Base-by-base conservation (phyloP, 2,797 vertebrate genomes). In the Triplophysa yarkandensis region DNA sequence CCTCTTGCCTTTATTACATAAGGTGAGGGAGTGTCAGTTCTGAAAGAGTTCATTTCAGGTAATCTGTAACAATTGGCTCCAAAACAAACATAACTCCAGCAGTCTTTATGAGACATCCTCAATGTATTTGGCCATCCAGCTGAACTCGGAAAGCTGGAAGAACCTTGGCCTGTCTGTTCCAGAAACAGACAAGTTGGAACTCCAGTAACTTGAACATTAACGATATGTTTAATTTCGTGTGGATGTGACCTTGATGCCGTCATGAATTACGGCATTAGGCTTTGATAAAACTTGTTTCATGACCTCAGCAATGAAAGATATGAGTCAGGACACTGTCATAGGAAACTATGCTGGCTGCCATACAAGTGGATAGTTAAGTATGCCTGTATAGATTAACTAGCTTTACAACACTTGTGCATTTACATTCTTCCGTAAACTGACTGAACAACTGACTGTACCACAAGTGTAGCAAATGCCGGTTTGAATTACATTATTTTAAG, bases 271-370 rank as follows among this genome's bases (percentile, higher is more conserved):
- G 46, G n/a, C 19, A 21, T 19, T 63, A 44, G 8, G 6, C 36
- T 68, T 28, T 30, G 65, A 32, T 70, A 65, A 69, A 65, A 52
- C 48, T 25, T 17, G 46, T 63, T 54, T 73, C 28, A 69, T 76
- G 34, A 64, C 70, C 69, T 71, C 67, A 77, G 34, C 34, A 62
- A n/a, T 64, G 64, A 75, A 71, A 19, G 39, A 44, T 60, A 60
- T 36, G 64, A 73, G 78, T 78, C 68, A 69, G 67, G 57, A 28
- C 50, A 64, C 43, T 61, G 43, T 80, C 78, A 80, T 43, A 25
- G 39, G 71, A 68, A 82, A 66, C 71, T 73, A 77, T 75, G 71
- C 52, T 21, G 43, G 27, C 14, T 75, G 71, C 57, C 50, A 60
- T 48, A 77, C 50, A 46, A 60, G 71, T 34, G 68, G 2, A n/a